These are phyloP conservation scores for Colletes gigas DNA, from an alignment of 1,140 invertebrate species.

Conservation along the genomic window DNA sequence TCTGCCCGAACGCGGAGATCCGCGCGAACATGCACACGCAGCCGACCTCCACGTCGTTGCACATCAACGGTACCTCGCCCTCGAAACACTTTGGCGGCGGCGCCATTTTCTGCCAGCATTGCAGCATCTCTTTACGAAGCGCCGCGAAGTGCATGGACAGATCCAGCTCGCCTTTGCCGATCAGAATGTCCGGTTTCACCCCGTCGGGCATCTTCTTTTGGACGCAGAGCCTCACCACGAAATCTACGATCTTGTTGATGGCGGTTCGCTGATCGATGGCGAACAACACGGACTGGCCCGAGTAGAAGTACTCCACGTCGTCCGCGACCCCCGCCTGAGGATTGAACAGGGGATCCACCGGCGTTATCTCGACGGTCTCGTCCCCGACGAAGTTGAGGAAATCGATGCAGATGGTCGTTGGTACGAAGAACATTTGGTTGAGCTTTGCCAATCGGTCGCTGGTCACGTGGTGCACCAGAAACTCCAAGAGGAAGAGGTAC, in stretches of 20 bases:
- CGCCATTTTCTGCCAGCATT: conserved; percentile 60
- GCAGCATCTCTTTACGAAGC: conserved; percentile 69
- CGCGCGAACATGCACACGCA: conserved; percentile 63
- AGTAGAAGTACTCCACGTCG: conserved; percentile 70
- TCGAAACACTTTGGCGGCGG: conserved; percentile 69
- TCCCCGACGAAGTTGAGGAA: conserved; percentile 69
- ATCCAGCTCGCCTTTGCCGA: conserved; percentile 71
- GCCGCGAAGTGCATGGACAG: conserved; percentile 70
- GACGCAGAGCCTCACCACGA: conserved; percentile 66
- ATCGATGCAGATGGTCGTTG: conserved; percentile 70
- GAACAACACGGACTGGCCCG: conserved; percentile 74
- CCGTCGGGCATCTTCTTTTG: conserved; percentile 69
- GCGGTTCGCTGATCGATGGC: conserved; percentile 59
- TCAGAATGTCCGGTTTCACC: conserved; percentile 66
- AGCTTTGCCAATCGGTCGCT: conserved; percentile 69
- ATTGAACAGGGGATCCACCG: conserved; percentile 70
- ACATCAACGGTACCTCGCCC: conserved; percentile 64
- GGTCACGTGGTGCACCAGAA: conserved; percentile 71
- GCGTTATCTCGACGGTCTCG: conserved; percentile 66
- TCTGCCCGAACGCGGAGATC: conserved; percentile 70
- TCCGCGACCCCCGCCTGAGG: conserved; percentile 57
- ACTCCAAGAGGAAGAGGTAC: conserved; percentile 76
- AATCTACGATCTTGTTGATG: conserved; percentile 48
- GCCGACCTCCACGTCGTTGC: conserved; percentile 54
- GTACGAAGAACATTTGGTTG: conserved; percentile 75